These are phyloP conservation scores for Anastrepha obliqua DNA, from an alignment of 1,140 invertebrate genomes.

Conservation along the genomic window DNA sequence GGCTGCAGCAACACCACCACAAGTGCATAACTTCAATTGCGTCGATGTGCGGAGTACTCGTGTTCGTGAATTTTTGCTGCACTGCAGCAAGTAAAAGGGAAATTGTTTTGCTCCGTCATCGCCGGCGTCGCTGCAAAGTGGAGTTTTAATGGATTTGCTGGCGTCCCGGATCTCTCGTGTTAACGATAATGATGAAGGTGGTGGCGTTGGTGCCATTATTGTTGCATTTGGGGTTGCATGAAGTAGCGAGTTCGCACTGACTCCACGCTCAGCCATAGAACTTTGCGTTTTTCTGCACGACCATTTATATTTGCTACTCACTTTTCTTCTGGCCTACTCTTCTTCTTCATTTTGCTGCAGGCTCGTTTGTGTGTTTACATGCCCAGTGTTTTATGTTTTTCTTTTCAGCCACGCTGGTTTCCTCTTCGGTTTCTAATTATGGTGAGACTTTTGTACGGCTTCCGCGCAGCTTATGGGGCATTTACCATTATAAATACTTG, in stretches of 20 bases:
- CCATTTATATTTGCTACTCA: background rate
- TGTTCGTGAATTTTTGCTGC: slow-evolving; percentile 26
- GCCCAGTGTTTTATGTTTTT: slow-evolving; percentile 31
- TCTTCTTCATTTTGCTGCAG: slow-evolving; percentile 54
- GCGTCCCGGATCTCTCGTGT: slow-evolving; percentile 33
- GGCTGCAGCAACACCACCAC: slow-evolving; percentile 1
- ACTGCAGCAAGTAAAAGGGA: slow-evolving; percentile 65
- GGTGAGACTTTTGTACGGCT: slow-evolving; percentile 49
- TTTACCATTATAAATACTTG: slow-evolving; percentile 18
- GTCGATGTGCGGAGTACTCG: slow-evolving; percentile 61
- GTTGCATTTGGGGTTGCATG: background rate
- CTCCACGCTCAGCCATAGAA: background rate
- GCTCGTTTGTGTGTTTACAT: slow-evolving; percentile 53
- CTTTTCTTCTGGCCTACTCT: slow-evolving; percentile 15
- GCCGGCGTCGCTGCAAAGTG: slow-evolving; percentile 36
- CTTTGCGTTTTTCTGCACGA: background rate
- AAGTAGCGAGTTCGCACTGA: background rate
- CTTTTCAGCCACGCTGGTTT: slow-evolving; percentile 66
- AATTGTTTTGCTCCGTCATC: slow-evolving; percentile 59
- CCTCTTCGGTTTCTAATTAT: slow-evolving; percentile 59
- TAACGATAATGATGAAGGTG: background rate
- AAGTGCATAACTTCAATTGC: slow-evolving; percentile 59
- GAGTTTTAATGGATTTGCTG: slow-evolving; percentile 40
- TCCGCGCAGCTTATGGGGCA: slow-evolving; percentile 41
- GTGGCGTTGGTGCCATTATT: background rate